Base-by-base conservation (phyloP, 2,797 vertebrate species). In the Eospalax fontanierii region DNA sequence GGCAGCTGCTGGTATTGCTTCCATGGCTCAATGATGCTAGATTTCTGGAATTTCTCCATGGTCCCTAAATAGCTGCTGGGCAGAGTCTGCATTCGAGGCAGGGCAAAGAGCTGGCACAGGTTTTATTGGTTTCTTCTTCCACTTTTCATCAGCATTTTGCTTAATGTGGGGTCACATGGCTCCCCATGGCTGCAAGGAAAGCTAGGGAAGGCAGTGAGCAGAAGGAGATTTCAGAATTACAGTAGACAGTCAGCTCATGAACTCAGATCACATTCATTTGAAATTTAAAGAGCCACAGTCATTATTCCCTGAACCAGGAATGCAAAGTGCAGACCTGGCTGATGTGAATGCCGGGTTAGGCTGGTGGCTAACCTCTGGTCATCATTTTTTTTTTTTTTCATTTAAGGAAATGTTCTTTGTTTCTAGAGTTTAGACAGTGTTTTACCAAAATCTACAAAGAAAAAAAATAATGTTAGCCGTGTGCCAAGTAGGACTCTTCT, bases 371-470 rank as follows among this genome's bases (percentile, higher is more conserved):
- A n/a, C n/a, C n/a, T n/a, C n/a, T n/a, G n/a, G n/a, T n/a, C n/a
- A n/a, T n/a, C n/a, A n/a, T n/a, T n/a, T n/a, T n/a, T n/a, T n/a
- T n/a, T n/a, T n/a, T n/a, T n/a, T n/a, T n/a, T n/a, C n/a, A n/a
- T n/a, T n/a, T n/a, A n/a, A n/a, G n/a, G 33, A 93, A 96, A 94
- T 19, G 43, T 65, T 74, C 28, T 85, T 12, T 61, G 2, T 68
- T 22, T 46, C 83, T 21, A 28, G 19, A 71, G 70, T 14, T 90
- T 79, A 86, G 4, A 35, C 0, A 61, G 1, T 93, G 54, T 63
- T 76, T 75, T 88, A 63, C 65, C n/a, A 50, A 91, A 80, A 71
- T 90, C 33, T 85, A 2, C 8, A 66, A 43, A 8, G n/a, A 68
- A 46, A 87, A 35, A 86, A 76, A 63, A 61, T 19, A 12, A 4